Percentiles rank a stretch among this genome's conserved stretches.
Evolutionary conservation across 1,140 invertebrate genomes (phyloP).

Genomic region (Manduca sexta): DNA sequence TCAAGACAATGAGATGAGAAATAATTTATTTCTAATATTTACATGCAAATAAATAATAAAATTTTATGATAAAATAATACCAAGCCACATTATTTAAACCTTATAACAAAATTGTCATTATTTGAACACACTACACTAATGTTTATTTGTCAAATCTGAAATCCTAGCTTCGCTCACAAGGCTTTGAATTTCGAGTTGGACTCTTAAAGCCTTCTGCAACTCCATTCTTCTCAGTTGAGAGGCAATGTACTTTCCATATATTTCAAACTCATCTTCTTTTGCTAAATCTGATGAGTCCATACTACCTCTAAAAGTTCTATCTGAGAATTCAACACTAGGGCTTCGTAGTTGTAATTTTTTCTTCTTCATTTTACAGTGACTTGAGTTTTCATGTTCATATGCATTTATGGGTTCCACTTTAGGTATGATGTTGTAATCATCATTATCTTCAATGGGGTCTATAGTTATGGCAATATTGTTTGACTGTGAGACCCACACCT

Average conservation of each 20-base stretch:
- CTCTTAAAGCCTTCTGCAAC: conserved; percentile 35
- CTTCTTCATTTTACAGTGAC: conserved; percentile 7
- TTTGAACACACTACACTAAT: not conserved
- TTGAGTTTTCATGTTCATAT: not conserved
- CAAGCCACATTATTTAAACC: too few species aligned
- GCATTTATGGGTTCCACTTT: not conserved
- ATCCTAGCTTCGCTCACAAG: conserved; percentile 45
- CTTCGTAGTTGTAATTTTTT: conserved; percentile 30
- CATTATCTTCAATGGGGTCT: not conserved
- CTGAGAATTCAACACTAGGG: conserved; percentile 21
- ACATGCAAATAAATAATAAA: too few species aligned
- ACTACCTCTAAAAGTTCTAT: conserved; percentile 21
- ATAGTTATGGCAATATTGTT: not conserved
- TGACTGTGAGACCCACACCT: not conserved
- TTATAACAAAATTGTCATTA: too few species aligned
- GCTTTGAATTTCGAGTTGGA: conserved; percentile 49
- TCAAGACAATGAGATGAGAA: too few species aligned
- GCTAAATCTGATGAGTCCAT: conserved; percentile 14
- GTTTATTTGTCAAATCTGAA: conserved; percentile 13
- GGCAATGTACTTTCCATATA: conserved; percentile 55
- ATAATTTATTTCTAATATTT: too few species aligned
- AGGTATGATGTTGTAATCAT: not conserved
- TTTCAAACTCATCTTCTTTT: conserved; percentile 55
- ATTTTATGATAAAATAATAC: too few species aligned
- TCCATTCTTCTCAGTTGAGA: conserved; percentile 47